A percentile compares a stretch with the other conserved stretches of the same genome.
Conservation (phyloP, 2,888 invertebrate species). For the Linnaemya vulpina region DNA sequence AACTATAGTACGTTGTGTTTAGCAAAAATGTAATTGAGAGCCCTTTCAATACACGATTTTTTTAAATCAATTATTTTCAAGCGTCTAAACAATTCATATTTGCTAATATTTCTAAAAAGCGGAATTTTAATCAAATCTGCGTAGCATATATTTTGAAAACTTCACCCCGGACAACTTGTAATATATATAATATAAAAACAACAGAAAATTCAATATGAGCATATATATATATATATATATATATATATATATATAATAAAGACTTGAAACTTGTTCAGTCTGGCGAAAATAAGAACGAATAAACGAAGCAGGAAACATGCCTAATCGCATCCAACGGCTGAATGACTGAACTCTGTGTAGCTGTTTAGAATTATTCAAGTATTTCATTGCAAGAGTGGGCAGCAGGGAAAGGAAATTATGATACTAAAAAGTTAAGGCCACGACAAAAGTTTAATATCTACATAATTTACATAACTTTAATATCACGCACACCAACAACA, state of each 20-base stretch:
- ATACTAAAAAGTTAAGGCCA: conserved; percentile 37
- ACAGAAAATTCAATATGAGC: background rate
- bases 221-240: too few relatives aligned
- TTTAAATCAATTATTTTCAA: too few relatives aligned
- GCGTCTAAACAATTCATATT: too few relatives aligned
- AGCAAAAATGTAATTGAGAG: too few relatives aligned
- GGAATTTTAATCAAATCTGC: too few relatives aligned
- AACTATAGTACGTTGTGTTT: too few relatives aligned
- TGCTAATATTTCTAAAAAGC: too few relatives aligned
- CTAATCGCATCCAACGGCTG: conserved; percentile 77
- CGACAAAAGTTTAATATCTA: conserved; percentile 41
- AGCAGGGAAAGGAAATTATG: background rate
- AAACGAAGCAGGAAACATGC: conserved; percentile 78
- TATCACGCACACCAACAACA: background rate
- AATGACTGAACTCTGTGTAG: conserved; percentile 16
- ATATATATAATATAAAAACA: too few relatives aligned
- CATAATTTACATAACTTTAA: conserved; percentile 48
- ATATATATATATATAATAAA: too few relatives aligned
- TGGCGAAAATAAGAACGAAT: conserved; percentile 60
- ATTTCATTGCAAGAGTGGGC: conserved; percentile 12
- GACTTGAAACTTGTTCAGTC: conserved; percentile 2
- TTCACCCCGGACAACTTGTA: too few relatives aligned
- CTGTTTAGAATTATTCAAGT: conserved; percentile 34
- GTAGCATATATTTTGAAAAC: too few relatives aligned
- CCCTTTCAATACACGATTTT: too few relatives aligned